These are phyloP conservation scores for Lagodon rhomboides DNA, from an alignment of 2,797 vertebrate genomes.

Conservation along the genomic window DNA sequence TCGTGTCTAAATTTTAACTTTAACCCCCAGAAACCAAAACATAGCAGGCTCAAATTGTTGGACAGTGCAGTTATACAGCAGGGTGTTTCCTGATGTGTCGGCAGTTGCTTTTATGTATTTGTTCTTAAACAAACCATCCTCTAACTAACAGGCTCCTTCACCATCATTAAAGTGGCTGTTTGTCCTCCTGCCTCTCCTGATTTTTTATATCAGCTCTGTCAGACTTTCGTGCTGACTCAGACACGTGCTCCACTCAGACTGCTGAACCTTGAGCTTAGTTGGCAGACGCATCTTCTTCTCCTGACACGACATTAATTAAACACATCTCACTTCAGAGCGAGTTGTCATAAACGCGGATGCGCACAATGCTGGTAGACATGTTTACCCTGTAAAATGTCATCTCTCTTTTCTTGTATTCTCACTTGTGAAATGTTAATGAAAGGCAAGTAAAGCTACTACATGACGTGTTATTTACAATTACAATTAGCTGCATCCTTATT, in stretches of 20 bases:
- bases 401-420: too few species aligned
- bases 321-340: not conserved
- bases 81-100: not conserved
- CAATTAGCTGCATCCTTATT: not conserved
- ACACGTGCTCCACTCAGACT: not conserved
- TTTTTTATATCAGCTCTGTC: not conserved
- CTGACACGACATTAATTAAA: not conserved
- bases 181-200: not conserved
- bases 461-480: too few species aligned
- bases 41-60: not conserved
- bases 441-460: too few species aligned
- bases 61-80: not conserved
- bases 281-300: not conserved
- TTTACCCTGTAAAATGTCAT: too few species aligned
- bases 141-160: not conserved
- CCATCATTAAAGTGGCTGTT: not conserved
- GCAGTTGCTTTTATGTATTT: not conserved
- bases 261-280: not conserved
- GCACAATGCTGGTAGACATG: not conserved
- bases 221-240: slow-evolving; percentile 18
- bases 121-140: not conserved
- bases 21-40: not conserved
- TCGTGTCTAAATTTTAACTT: too few species aligned
- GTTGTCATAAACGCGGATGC: not conserved
- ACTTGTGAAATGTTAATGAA: too few species aligned